Percentiles rank a stretch among this genome's conserved stretches.
These are phyloP conservation scores for Podarcis muralis DNA, from an alignment of 2,113 vertebrate species.

Conservation along the genomic window DNA sequence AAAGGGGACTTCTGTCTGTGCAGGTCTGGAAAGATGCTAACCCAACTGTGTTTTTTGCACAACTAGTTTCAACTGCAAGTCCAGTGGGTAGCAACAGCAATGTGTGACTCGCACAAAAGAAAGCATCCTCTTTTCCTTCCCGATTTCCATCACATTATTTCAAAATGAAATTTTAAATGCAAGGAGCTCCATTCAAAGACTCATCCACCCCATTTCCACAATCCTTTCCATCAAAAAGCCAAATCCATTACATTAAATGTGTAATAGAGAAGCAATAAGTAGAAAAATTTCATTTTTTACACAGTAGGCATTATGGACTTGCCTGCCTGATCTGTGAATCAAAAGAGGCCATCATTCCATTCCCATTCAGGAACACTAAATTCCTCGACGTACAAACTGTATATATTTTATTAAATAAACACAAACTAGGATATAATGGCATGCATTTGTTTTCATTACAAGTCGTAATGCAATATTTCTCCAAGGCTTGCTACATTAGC, in stretches of 20 bases:
- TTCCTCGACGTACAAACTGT: slow-evolving; percentile 64
- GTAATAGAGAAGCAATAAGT: slow-evolving; percentile 38
- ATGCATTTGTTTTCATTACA: slow-evolving; percentile 83
- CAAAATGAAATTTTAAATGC: slow-evolving; percentile 59
- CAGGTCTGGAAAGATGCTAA: background rate
- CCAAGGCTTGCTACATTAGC: slow-evolving; percentile 76
- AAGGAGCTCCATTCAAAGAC: slow-evolving; percentile 52
- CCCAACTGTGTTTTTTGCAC: background rate
- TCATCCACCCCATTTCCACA: slow-evolving; percentile 44
- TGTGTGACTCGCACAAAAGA: background rate
- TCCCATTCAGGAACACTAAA: slow-evolving; percentile 54
- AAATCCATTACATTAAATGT: slow-evolving; percentile 43
- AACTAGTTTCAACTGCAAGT: background rate
- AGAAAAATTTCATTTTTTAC: slow-evolving; percentile 23
- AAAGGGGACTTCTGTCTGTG: background rate
- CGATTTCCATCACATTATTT: slow-evolving; percentile 54
- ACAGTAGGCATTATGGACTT: slow-evolving; percentile 35
- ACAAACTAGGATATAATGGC: slow-evolving; percentile 79
- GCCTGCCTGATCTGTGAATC: slow-evolving; percentile 51
- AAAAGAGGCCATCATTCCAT: slow-evolving; percentile 54
- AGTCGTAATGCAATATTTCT: slow-evolving; percentile 76
- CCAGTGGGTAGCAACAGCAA: background rate
- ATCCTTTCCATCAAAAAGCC: slow-evolving; percentile 41
- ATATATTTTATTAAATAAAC: slow-evolving; percentile 80
- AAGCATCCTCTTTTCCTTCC: slow-evolving; percentile 24